Evolutionary conservation across 2,888 invertebrate species (phyloP), one percentile per base, ranked within the genome.

Genomic region (Nasonia oneida): DNA sequence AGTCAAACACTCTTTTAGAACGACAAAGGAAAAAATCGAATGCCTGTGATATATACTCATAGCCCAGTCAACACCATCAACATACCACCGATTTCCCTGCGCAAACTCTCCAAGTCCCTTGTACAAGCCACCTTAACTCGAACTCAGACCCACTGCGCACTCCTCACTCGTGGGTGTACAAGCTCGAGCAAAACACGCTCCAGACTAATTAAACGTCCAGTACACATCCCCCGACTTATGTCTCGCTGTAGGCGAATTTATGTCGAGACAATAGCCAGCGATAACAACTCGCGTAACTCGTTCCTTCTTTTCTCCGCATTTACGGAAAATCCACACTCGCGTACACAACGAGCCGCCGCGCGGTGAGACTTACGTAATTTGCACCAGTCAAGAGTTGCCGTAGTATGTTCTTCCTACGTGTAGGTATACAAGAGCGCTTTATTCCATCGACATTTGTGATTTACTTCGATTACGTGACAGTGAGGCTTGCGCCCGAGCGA

Each of bases 391-490:
- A 57, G 57, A 57, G 18, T 18, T 53, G 14, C 53, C 23, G 57
- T 6, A 6, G 18, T 57, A n/a, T 23, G 23, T 29, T 29, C 29
- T 29, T 29, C 29, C 29, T 23, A 67, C 64, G 33, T 33, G n/a
- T n/a, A 64, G 2, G 61, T 33, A 33, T 29, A 29, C 29, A 57
- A 50, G 67, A n/a, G 12, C 23, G 29, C 33, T 81, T 73, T 50
- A 42, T 47, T 50, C 39, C 33, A 75, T 75, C 81, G 74, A 39
- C 74, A 42, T 15, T 70, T 39, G 76, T 77, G 83, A 83, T 83
- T 83, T 83, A 83, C 76, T 67, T n/a, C 70, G 76, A 70, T 76
- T 83, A 33, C 70, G 29, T 14, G 42, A 29, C 76, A 82, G 67
- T 37, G 61, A 14, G 29, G 14, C 74, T 42, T 81, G 74, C 57